A percentile compares a stretch with the other conserved stretches of the same genome.
phyloP scores from a whole-genome alignment of 2,113 vertebrate genomes.

The Nettapus auritus region DNA sequence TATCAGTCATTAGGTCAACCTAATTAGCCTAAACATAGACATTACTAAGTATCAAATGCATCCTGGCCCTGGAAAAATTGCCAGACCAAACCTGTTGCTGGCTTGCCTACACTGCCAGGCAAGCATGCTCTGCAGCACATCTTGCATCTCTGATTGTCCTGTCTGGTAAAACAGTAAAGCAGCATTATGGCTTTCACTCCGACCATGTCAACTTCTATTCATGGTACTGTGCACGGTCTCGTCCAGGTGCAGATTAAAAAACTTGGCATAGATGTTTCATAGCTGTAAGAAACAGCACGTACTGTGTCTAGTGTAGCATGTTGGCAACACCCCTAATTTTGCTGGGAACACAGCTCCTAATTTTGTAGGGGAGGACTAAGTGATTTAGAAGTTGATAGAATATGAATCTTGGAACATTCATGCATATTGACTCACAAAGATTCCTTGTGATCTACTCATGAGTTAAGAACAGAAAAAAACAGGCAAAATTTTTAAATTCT shows the following conservation, averaged over 20 bases:
- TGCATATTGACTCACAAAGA: neutral
- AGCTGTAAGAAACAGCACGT: neutral
- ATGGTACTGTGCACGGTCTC: neutral
- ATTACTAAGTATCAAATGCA: neutral
- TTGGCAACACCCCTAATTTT: neutral
- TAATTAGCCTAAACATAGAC: neutral
- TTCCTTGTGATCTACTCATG: neutral
- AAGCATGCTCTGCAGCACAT: neutral
- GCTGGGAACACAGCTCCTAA: too few relatives aligned
- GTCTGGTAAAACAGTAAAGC: neutral
- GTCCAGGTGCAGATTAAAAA: neutral
- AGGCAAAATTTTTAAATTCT: neutral
- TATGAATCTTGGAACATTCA: neutral
- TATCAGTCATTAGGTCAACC: neutral
- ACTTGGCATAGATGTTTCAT: neutral
- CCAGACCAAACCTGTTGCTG: neutral
- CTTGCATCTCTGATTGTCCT: neutral
- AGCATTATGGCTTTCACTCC: neutral
- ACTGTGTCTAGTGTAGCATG: neutral
- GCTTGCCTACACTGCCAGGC: rapidly evolving
- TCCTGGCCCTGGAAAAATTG: neutral
- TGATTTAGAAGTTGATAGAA: neutral
- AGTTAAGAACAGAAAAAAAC: neutral
- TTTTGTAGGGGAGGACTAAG: neutral
- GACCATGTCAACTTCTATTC: neutral